Conservation (phyloP, 2,888 invertebrate species). For the Glaucopsyche alexis region DNA sequence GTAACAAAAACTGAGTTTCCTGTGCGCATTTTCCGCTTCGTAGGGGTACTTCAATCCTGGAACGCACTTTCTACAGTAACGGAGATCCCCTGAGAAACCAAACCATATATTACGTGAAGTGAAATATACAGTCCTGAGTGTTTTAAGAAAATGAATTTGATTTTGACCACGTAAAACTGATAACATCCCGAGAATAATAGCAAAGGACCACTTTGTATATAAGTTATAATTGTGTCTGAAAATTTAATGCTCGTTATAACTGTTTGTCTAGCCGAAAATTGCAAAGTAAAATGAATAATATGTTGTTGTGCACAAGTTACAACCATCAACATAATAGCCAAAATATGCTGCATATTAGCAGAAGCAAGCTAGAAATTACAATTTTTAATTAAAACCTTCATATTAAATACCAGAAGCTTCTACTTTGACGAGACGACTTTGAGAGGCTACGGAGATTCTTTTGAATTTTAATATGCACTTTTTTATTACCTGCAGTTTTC, state of each 20-base stretch:
- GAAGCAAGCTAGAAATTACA: neutral
- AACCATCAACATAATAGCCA: neutral
- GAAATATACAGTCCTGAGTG: neutral
- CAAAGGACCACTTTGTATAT: neutral
- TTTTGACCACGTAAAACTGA: neutral
- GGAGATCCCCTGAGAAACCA: conserved; percentile 62
- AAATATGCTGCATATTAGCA: conserved; percentile 1
- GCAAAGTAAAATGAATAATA: neutral
- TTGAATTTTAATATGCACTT: neutral
- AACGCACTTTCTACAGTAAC: conserved; percentile 56
- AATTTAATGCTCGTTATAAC: neutral
- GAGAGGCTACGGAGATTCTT: neutral
- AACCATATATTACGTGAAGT: conserved; percentile 25
- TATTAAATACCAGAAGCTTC: conserved; percentile 22
- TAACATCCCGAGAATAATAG: neutral
- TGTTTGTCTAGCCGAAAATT: neutral
- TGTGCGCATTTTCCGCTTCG: conserved; percentile 32
- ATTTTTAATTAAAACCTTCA: conserved; percentile 19
- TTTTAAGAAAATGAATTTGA: neutral
- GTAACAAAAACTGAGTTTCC: conserved; percentile 47
- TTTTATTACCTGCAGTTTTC: conserved; percentile 4
- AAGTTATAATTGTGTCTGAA: neutral
- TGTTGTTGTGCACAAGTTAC: neutral
- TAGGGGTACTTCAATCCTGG: conserved; percentile 50
- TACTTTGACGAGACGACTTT: neutral